A percentile compares a stretch with the other conserved stretches of the same genome.
These are phyloP conservation scores for Maconellicoccus hirsutus DNA, from an alignment of 1,140 invertebrate genomes.

Conservation along the genomic window DNA sequence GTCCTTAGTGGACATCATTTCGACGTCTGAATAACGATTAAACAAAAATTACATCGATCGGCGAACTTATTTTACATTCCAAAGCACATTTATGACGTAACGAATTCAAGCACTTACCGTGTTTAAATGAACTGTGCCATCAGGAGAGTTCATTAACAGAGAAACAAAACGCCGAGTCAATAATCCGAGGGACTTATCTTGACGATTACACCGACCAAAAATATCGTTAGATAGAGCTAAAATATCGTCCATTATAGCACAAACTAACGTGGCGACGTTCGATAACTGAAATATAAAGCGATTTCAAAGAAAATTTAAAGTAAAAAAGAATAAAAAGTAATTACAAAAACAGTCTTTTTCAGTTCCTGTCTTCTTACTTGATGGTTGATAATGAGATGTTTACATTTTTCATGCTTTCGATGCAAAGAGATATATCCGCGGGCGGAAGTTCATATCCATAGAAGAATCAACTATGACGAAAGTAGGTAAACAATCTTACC, in stretches of 20 bases:
- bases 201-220: slow-evolving; percentile 35
- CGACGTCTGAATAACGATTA: too few relatives aligned
- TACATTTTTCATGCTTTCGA: background rate
- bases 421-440: background rate
- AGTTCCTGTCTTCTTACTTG: too few relatives aligned
- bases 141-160: slow-evolving; percentile 71
- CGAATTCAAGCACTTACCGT: too few relatives aligned
- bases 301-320: too few relatives aligned
- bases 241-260: background rate
- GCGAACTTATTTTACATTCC: too few relatives aligned
- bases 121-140: slow-evolving; percentile 81
- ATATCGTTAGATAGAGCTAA: background rate
- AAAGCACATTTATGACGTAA: too few relatives aligned
- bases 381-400: background rate
- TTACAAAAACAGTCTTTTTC: too few relatives aligned
- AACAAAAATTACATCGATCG: too few relatives aligned
- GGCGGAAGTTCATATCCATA: background rate
- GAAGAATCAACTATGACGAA: background rate
- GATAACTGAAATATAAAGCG: too few relatives aligned
- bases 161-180: slow-evolving; percentile 88
- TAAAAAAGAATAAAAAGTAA: too few relatives aligned
- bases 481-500: too few relatives aligned
- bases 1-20: too few relatives aligned
- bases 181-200: slow-evolving; percentile 81
- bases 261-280: background rate